Evolutionary conservation across 2,888 invertebrate species (phyloP), one percentile per base, ranked within the genome.

Genomic region (Epistrophella euchroma): DNA sequence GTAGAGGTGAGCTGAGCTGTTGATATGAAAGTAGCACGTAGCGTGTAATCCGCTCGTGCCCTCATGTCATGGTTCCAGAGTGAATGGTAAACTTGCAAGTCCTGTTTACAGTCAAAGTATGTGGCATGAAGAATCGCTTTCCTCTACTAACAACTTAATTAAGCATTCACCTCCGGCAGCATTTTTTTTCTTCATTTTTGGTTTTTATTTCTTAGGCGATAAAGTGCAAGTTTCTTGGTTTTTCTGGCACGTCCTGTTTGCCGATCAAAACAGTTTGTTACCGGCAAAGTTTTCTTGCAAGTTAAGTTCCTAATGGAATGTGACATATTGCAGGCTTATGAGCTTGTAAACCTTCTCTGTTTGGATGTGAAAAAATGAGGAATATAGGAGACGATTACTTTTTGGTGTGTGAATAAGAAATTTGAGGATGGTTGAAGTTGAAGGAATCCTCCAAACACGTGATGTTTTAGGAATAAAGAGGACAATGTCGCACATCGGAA

Each of bases 271-370:
- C 81, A 81, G 85, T 85, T 76, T 81, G 85, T 76, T 73, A 72
- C 43, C 40, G 64, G 58, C n/a, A 86, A 86, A 81, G 62, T 82
- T 84, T 84, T 58, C 28, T 55, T 56, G 17, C 17, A 58, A 77
- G 70, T 82, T 80, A 74, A 71, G 68, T 74, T 82, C 66, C 35
- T 64, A 52, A 60, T 66, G 77, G 74, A 74, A 78, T 82, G 86
- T 78, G 82, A 77, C 86, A 86, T 86, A 86, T 78, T 86, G 82
- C 77, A 82, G 77, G 86, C 68, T 82, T 86, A 78, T 77, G 74
- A 78, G 77, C 81, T 82, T 70, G 43, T 64, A 72, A 60, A 6
- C 9, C 72, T 11, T 40, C 22, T 32, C 66, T 58, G 28, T 47
- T 82, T 64, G 37, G n/a, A 72, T 82, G 66, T 32, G 56, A 62